Percentiles rank a stretch among this genome's conserved stretches.
phyloP scores from a whole-genome alignment of 2,113 vertebrate genomes.

The Eurypyga helias region DNA sequence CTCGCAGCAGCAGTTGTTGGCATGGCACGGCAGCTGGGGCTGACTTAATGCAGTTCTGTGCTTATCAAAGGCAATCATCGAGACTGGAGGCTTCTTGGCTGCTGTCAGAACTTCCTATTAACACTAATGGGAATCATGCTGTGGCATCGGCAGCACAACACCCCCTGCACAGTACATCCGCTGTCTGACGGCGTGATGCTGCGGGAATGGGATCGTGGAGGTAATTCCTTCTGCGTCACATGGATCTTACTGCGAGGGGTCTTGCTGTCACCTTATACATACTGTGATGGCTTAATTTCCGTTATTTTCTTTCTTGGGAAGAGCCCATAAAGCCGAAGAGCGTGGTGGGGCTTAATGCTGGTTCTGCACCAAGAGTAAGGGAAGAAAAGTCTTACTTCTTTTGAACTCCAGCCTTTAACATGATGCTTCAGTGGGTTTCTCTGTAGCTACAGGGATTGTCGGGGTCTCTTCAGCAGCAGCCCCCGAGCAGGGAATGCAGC shows the following conservation, averaged over 20 bases:
- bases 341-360: neutral
- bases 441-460: accelerated
- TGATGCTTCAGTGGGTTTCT: neutral
- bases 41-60: neutral
- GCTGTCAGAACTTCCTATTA: slow-evolving; percentile 32
- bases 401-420: neutral
- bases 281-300: neutral
- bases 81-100: neutral
- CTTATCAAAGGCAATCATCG: neutral
- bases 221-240: slow-evolving; percentile 29
- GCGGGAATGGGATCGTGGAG: neutral
- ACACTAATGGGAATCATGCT: slow-evolving; percentile 12
- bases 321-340: neutral
- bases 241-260: neutral
- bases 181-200: neutral
- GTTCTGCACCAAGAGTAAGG: neutral
- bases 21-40: neutral
- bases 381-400: neutral
- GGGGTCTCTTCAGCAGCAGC: neutral
- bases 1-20: accelerated
- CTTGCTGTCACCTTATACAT: neutral
- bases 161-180: neutral
- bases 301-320: neutral
- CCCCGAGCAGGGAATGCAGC: neutral
- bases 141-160: slow-evolving; percentile 5